Evolutionary conservation across 1,140 invertebrate species (phyloP).

Genomic region (Triops cancriformis): DNA sequence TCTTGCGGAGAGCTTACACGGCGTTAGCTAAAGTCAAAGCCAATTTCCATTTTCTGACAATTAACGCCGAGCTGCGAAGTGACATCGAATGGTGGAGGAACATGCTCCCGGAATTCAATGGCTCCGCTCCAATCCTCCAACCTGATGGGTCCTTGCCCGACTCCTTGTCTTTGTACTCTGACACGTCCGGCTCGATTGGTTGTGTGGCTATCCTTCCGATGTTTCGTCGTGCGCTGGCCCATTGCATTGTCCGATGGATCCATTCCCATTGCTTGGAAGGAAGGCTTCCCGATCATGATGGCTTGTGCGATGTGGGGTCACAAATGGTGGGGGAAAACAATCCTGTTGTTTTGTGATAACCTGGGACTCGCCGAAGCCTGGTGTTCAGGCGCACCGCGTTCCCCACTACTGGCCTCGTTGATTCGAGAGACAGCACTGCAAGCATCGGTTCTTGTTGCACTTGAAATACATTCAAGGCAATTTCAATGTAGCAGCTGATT

Average conservation of each 20-base stretch:
- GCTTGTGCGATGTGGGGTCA: constrained; percentile 16
- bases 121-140: neutral
- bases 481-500: too few relatives aligned
- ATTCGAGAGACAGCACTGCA: neutral
- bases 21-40: neutral
- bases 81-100: neutral
- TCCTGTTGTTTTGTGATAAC: neutral
- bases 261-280: neutral
- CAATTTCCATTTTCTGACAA: neutral
- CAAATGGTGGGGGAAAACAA: neutral
- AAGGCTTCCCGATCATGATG: constrained; percentile 11
- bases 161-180: neutral
- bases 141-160: neutral
- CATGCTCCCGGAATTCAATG: constrained; percentile 6
- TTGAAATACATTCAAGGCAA: neutral
- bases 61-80: neutral
- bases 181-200: neutral
- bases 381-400: neutral
- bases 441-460: neutral
- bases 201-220: neutral
- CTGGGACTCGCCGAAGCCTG: neutral
- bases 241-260: neutral
- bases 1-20: neutral
- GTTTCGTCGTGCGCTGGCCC: neutral
- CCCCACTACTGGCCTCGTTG: neutral